Evolutionary conservation across 2,888 invertebrate genomes (phyloP), one percentile per base, ranked within the genome.

Genomic region (Calameuta filiformis): DNA sequence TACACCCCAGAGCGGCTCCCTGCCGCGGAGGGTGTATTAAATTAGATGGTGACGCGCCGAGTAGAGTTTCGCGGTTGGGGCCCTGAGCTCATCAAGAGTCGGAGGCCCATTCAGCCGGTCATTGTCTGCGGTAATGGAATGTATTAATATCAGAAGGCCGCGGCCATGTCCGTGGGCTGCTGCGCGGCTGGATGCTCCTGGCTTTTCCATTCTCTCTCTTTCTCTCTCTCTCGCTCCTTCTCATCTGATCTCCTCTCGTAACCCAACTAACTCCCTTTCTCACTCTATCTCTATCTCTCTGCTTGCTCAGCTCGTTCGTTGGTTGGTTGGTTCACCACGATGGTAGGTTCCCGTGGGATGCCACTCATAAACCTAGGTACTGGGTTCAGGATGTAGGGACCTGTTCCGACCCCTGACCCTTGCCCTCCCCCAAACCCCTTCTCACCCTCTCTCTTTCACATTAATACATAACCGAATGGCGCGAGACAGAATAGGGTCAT

Each of bases 41-140:
- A 90, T 90, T 90, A 90, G 87, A 90, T 83, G 88, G 84, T 83
- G 88, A 85, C 87, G 87, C 81, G 84, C 76, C 80, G 79, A 79
- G 84, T 80, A 80, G 80, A 80, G 81, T 81, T 81, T 81, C 81
- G 86, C 80, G 82, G 84, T 84, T 84, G 84, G 84, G 84, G 84
- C 85, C 86, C 87, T 84, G 81, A 89, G 89, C 89, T 90, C 90
- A 90, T 89, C 89, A 88, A 87, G 88, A 87, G 87, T 87, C 85
- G 85, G 87, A 89, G 89, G 89, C 87, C 88, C 89, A 89, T 90
- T 89, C 89, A 88, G 87, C 87, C 89, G 87, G 89, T 89, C 90
- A 90, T 90, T 90, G 90, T 90, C 89, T 87, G 87, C 89, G 88
- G 89, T 90, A 90, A 90, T 90, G 90, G 90, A 90, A 90, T 90